A percentile compares a stretch with the other conserved stretches of the same genome.
phyloP scores from a whole-genome alignment of 2,888 invertebrate genomes.

The Tiphia femorata region DNA sequence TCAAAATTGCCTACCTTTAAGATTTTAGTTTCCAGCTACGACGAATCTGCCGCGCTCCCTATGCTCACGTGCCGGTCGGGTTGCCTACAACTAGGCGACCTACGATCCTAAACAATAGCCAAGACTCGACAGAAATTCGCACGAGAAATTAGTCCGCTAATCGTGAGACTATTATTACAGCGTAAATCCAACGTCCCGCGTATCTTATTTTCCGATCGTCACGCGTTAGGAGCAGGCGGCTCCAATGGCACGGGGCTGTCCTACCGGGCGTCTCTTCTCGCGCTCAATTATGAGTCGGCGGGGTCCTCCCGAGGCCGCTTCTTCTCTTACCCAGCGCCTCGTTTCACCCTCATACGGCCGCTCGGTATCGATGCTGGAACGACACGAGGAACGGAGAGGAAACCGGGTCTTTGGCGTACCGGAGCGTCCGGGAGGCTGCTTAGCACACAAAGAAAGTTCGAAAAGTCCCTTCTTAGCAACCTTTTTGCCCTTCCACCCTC shows the following conservation, averaged over 20 bases:
- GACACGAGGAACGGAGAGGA: constrained; percentile 2
- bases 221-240: too few species aligned
- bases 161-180: too few species aligned
- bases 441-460: constrained; percentile 65
- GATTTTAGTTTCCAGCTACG: too few species aligned
- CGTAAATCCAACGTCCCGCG: too few species aligned
- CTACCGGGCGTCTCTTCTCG: constrained; percentile 14
- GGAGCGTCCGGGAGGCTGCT: constrained; percentile 50
- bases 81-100: constrained; percentile 1
- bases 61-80: background rate
- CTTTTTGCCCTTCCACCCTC: constrained; percentile 42
- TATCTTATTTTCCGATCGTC: too few species aligned
- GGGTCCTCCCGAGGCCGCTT: constrained; percentile 27
- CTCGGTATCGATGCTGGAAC: constrained; percentile 15
- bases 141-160: too few species aligned
- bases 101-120: too few species aligned
- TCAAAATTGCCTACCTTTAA: too few species aligned
- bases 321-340: constrained; percentile 22
- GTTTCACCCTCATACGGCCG: constrained; percentile 19
- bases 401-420: constrained; percentile 23
- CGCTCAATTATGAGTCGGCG: constrained; percentile 29
- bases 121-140: too few species aligned
- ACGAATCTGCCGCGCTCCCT: too few species aligned
- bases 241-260: background rate
- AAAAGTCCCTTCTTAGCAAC: constrained; percentile 51